A percentile compares a stretch with the other conserved stretches of the same genome.
phyloP scores from a whole-genome alignment of 2,888 invertebrate species.

The Eupeodes luniger region DNA sequence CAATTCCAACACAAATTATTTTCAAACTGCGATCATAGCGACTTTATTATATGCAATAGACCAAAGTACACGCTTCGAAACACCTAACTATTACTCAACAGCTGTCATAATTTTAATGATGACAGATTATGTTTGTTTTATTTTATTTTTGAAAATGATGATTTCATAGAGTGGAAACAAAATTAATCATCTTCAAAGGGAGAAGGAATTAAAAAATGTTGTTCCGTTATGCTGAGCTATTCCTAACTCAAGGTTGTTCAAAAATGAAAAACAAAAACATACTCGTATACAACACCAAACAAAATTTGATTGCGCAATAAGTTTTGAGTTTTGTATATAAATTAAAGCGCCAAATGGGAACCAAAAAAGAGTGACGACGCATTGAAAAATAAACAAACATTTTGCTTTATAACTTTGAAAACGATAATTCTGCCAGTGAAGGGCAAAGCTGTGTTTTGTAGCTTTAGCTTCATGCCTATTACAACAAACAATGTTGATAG shows the following conservation, averaged over 20 bases:
- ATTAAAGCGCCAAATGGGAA: neutral
- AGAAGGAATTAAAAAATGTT: constrained; percentile 7
- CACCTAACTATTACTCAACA: constrained; percentile 23
- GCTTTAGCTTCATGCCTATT: neutral
- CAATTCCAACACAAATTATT: constrained; percentile 67
- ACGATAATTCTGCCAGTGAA: neutral
- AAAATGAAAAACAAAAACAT: constrained; percentile 24
- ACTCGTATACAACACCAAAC: neutral
- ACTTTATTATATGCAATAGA: neutral
- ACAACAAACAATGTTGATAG: constrained; percentile 4
- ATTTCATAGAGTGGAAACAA: constrained; percentile 48
- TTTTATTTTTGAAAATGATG: constrained; percentile 30
- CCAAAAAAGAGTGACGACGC: constrained; percentile 3
- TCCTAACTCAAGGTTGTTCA: constrained; percentile 65
- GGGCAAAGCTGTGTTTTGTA: neutral
- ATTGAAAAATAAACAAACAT: constrained; percentile 18
- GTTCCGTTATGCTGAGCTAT: constrained; percentile 30
- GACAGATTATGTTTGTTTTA: constrained; percentile 61
- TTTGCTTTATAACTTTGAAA: neutral
- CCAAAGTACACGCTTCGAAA: neutral
- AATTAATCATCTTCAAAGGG: constrained; percentile 23
- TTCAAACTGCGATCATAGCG: constrained; percentile 42
- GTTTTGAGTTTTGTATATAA: no score
- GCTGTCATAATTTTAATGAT: constrained; percentile 71
- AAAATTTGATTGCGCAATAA: constrained; percentile 20